phyloP scores from a whole-genome alignment of 2,888 invertebrate genomes.

The Fabriciana adippe region DNA sequence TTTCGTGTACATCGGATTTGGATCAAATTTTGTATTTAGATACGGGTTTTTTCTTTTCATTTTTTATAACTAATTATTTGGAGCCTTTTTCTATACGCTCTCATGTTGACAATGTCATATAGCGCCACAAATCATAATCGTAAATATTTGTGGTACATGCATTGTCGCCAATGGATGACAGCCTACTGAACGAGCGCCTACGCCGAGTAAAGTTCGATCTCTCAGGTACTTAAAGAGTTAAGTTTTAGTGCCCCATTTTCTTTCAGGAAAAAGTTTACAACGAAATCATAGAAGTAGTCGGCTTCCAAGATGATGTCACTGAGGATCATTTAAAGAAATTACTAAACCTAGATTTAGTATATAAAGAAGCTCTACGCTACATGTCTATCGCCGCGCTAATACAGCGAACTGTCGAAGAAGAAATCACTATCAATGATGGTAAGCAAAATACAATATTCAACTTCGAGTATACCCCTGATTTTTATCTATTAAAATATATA shows the following conservation, averaged over 20 bases:
- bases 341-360: constrained; percentile 63
- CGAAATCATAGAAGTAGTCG: constrained; percentile 60
- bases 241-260: neutral
- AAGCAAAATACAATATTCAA: constrained; percentile 8
- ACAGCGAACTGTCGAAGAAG: constrained; percentile 66
- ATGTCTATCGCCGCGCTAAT: constrained; percentile 65
- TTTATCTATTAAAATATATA: neutral
- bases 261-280: constrained; percentile 63
- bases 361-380: constrained; percentile 63
- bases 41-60: too few relatives aligned
- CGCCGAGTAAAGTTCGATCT: too few relatives aligned
- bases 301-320: constrained; percentile 48
- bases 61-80: too few relatives aligned
- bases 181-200: too few relatives aligned
- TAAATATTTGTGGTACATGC: too few relatives aligned
- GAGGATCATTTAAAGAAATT: constrained; percentile 58
- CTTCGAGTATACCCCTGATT: neutral
- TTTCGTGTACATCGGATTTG: too few relatives aligned
- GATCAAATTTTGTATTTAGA: too few relatives aligned
- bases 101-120: too few relatives aligned
- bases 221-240: too few relatives aligned
- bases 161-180: too few relatives aligned
- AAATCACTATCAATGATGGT: constrained; percentile 64
- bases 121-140: too few relatives aligned
- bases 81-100: too few relatives aligned